Base-by-base conservation (phyloP, 2,888 invertebrate species). In the Aphodius granarius region DNA sequence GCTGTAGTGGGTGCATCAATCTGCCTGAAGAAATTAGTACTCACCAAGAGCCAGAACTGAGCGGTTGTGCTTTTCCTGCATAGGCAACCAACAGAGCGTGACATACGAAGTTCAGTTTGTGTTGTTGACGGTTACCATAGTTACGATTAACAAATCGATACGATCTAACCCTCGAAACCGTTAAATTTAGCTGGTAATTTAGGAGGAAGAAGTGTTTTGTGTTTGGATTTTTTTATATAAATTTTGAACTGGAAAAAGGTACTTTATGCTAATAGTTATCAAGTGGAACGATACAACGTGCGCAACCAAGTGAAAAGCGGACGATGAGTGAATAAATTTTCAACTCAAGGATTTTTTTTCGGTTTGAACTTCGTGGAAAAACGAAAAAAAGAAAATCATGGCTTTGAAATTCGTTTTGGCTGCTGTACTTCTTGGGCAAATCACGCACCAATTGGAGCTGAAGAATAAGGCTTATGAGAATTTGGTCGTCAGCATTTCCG, bases 391-490 rank as follows among this genome's bases (percentile, higher is more conserved):
- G 43, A 43, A 43, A 43, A 43, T 43, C 3, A 43, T 43, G 43
- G 43, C 2, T 43, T 43, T 43, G 43, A 43, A 43, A 13, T 9
- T 43, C 13, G 43, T 43, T 43, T 43, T 43, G 43, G 43, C 43
- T 43, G 43, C 13, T 9, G 9, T 43, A 43, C 4, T 73, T 63
- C 71, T 74, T 68, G 64, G 62, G 73, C 64, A 43, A 63, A 62
- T 76, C 23, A 63, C 23, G 21, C 76, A 74, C 23, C 75, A 78
- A 19, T 79, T 87, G 77, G 86, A 87, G 74, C 79, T 88, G 78
- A 84, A 82, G 74, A 85, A 87, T 79, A 87, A 88, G 19, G 89
- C 87, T 72, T 89, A 89, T 80, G 88, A 89, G 78, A 88, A 88
- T 77, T 83, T 89, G 76, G 87, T 88, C 19, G 84, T 89, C 74